Percentiles rank a stretch among this genome's conserved stretches.
Conservation (phyloP, 2,113 vertebrate genomes). For the Phyllostomus discolor region DNA sequence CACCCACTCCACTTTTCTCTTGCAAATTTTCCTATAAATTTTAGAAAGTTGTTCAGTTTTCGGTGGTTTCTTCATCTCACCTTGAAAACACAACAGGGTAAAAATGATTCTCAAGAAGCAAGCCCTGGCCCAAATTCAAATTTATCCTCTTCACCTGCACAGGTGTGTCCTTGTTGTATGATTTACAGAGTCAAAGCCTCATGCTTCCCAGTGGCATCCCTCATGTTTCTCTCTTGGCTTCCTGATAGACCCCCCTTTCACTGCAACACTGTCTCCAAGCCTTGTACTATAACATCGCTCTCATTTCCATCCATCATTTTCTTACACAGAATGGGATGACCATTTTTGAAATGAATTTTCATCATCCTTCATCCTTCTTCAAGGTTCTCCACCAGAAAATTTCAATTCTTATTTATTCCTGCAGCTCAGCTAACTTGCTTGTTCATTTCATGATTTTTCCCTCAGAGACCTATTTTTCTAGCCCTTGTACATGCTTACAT, state of each 20-base stretch:
- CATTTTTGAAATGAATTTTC: background rate
- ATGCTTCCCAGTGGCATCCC: background rate
- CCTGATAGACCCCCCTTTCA: background rate
- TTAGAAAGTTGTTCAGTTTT: background rate
- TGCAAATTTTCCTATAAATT: background rate
- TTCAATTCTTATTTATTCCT: background rate
- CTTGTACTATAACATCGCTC: background rate
- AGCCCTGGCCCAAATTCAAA: no score
- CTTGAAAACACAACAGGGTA: background rate
- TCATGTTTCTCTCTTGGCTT: no score
- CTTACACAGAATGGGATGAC: background rate
- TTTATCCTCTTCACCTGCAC: background rate
- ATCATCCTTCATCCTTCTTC: background rate
- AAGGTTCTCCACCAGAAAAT: rapidly evolving
- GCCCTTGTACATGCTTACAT: rapidly evolving
- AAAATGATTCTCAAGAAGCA: background rate
- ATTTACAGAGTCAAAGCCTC: background rate
- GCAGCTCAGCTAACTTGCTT: background rate
- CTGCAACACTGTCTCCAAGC: background rate
- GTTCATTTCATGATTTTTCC: rapidly evolving
- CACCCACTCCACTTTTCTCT: background rate
- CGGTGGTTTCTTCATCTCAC: background rate
- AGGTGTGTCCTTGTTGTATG: rapidly evolving
- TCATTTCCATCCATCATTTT: no score
- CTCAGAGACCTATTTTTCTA: background rate